Conservation (phyloP, 2,113 vertebrate species). For the Lathamus discolor region DNA sequence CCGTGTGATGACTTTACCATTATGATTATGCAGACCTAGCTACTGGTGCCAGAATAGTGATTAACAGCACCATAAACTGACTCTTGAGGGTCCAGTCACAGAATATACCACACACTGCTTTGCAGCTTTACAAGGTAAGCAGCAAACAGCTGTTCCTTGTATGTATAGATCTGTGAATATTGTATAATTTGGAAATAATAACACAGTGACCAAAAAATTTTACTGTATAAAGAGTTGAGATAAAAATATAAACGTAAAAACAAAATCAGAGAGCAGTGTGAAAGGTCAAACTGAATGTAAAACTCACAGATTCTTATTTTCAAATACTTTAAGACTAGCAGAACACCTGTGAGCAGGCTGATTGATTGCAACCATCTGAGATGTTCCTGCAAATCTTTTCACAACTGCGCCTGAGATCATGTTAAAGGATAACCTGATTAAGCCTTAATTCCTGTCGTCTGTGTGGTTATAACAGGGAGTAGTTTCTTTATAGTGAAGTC, state of each 20-base stretch:
- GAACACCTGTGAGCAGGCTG: background rate
- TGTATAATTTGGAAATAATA: background rate
- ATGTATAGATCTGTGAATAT: background rate
- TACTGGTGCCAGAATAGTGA: slow-evolving; percentile 73
- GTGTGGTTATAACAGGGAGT: background rate
- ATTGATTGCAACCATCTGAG: background rate
- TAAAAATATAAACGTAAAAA: background rate
- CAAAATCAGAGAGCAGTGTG: background rate
- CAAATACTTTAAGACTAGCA: background rate
- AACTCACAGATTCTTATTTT: background rate
- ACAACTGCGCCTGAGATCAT: background rate
- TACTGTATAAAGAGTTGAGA: background rate
- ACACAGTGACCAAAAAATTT: background rate
- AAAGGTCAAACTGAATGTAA: background rate
- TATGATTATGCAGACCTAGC: slow-evolving; percentile 67
- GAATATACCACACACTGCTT: slow-evolving; percentile 75
- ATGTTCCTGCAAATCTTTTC: background rate
- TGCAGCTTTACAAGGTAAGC: slow-evolving; percentile 71
- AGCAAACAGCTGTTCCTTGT: background rate
- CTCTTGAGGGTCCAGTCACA: slow-evolving; percentile 74
- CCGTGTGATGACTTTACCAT: background rate
- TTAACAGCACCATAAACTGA: slow-evolving; percentile 76
- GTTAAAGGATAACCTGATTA: background rate
- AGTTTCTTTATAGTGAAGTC: background rate
- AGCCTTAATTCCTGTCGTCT: background rate